Evolutionary conservation across 1,140 invertebrate genomes (phyloP), one percentile per base, ranked within the genome.

Genomic region (Drosophila fuyamai): DNA sequence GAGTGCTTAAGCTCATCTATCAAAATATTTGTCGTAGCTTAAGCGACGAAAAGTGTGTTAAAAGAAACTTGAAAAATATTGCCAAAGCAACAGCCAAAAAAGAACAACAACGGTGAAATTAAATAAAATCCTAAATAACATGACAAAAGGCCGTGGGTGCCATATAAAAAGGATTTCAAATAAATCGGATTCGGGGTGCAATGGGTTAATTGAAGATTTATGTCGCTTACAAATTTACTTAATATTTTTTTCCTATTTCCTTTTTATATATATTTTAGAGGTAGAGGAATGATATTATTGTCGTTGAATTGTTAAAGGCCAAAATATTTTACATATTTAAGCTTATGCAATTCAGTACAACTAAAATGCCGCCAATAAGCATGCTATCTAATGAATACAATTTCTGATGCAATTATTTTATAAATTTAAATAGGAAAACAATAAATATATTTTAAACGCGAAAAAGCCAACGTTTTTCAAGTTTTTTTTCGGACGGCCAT

Each of bases 1-100:
- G 75, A 77, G 75, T 77, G 74, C 73, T 77, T 77, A 70, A 77
- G 74, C 75, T 77, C 74, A 77, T 77, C 75, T 77, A 77, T 77
- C 75, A 77, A 77, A 70, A 76, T 77, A 77, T 77, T 77, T 77
- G 73, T 77, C 74, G 44, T 77, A 61, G 75, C 74, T 68, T 76
- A 59, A 76, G 55, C 51, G 51, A 51, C 35, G 43, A 68, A 77
- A 77, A 77, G 65, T 58, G 53, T 54, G 53, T 76, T 41, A 66
- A 76, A 70, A 35, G 41, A 58, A 70, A 53, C 65, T 77, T 50
- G 32, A 50, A 68, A 58, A 57, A 43, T 54, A 67, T 74, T 53
- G 50, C 43, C 40, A 72, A 54, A 75, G 43, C 50, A 48, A 65
- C 43, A 48, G 14, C 5, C 40, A 48, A 38, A 58, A 27, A 53